A percentile compares a stretch with the other conserved stretches of the same genome.
phyloP scores from a whole-genome alignment of 2,888 invertebrate species.

The Apamea sordens region DNA sequence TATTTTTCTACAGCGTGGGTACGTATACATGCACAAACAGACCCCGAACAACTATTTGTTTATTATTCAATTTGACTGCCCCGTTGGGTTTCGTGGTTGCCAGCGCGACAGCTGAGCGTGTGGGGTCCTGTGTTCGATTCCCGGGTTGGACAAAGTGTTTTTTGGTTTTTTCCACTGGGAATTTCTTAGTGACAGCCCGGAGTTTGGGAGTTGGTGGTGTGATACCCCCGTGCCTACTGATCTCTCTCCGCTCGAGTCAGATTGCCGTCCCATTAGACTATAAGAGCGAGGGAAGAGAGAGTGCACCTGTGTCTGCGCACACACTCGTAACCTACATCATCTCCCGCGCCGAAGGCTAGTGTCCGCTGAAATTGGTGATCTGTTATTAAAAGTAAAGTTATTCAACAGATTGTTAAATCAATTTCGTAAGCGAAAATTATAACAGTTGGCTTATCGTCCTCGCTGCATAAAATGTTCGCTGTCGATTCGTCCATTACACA shows the following conservation, averaged over 20 bases:
- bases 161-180: no score
- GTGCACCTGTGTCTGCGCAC: no score
- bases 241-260: no score
- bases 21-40: background rate
- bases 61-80: background rate
- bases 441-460: conserved; percentile 10
- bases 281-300: no score
- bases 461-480: conserved; percentile 35
- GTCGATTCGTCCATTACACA: conserved; percentile 39
- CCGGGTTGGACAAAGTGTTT: no score
- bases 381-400: background rate
- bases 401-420: background rate
- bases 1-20: background rate
- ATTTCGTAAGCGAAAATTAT: conserved; percentile 8
- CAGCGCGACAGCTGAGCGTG: no score
- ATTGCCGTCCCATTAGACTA: no score
- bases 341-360: background rate
- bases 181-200: no score
- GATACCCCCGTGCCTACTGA: no score
- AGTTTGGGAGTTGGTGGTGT: no score
- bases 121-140: background rate
- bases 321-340: no score
- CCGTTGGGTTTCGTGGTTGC: background rate
- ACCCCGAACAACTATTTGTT: background rate
- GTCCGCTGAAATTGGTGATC: background rate